Conservation (phyloP, 2,797 vertebrate species). For the Danio aesculapii region DNA sequence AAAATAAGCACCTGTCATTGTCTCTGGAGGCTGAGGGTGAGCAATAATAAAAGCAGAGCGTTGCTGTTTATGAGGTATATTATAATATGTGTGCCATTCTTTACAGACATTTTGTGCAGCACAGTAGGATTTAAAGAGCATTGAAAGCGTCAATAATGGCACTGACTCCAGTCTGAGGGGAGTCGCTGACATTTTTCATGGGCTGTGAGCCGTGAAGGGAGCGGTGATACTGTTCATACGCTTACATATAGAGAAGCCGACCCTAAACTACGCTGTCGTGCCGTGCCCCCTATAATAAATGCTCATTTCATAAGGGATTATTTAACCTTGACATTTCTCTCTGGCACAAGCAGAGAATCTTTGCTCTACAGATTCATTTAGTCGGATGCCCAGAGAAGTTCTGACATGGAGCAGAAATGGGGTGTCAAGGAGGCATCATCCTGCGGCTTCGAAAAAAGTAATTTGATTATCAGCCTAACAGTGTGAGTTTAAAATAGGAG, state of each 20-base stretch:
- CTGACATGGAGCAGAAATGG: slow-evolving; percentile 52
- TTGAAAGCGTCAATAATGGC: slow-evolving; percentile 28
- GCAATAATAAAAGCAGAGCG: neutral
- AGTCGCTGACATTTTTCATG: slow-evolving; percentile 50
- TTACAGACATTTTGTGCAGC: neutral
- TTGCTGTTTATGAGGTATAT: slow-evolving; percentile 4
- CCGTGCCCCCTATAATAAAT: slow-evolving; percentile 39
- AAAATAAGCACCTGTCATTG: neutral
- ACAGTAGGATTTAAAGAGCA: slow-evolving; percentile 33
- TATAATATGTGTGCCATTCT: slow-evolving; percentile 22
- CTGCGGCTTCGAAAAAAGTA: slow-evolving; percentile 39
- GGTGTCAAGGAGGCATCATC: slow-evolving; percentile 58
- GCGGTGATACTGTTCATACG: slow-evolving; percentile 19
- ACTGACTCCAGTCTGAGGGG: slow-evolving; percentile 31
- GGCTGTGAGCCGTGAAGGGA: slow-evolving; percentile 29
- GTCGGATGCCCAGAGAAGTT: slow-evolving; percentile 37
- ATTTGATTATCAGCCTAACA: slow-evolving; percentile 51
- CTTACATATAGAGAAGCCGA: slow-evolving; percentile 1
- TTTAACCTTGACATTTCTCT: slow-evolving; percentile 69
- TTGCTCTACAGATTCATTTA: slow-evolving; percentile 50
- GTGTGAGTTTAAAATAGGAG: slow-evolving; percentile 24
- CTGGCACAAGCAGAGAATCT: slow-evolving; percentile 27
- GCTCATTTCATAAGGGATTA: slow-evolving; percentile 48
- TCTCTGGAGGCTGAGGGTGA: slow-evolving; percentile 1
- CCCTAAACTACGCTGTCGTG: slow-evolving; percentile 4